Evolutionary conservation across 2,797 vertebrate species (phyloP), one percentile per base, ranked within the genome.

Genomic region (Tarsius wallacei): DNA sequence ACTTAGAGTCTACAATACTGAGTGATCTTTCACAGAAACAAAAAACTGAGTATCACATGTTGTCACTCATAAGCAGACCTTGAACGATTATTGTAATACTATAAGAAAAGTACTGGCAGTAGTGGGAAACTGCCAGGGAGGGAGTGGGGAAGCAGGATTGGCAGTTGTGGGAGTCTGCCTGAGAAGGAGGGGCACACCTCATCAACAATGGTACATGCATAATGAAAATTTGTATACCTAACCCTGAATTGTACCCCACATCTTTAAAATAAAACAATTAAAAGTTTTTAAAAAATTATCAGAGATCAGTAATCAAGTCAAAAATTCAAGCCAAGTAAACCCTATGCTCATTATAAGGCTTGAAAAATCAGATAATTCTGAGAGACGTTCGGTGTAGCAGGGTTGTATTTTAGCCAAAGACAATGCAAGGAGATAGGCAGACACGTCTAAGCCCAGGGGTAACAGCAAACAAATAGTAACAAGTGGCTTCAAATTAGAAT

Each of bases 401-500:
- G 1, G 28, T 47, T 91, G 12, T 47, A 28, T 1, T 51, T 76
- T 14, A 87, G 7, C 12, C 11, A 26, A 12, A 64, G n/a, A 78
- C 10, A 78, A 77, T 11, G 0, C 24, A 57, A 71, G 26, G 3
- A 1, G 26, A n/a, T 73, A 12, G 57, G 4, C 19, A 49, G 10
- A n/a, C 16, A 91, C 7, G 66, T 85, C 61, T 88, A 68, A 71
- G 11, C n/a, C 28, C 36, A 76, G 49, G 94, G 42, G 16, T 51
- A 19, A 66, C 28, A 53, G 19, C 22, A 86, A 49, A 59, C 7
- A 61, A 70, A 11, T 59, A 15, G 21, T n/a, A 61, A 64, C 17
- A 53, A 90, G 55, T 93, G 22, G 5, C 15, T 92, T 81, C 31
- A 89, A 78, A 57, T 81, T 81, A 94, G 53, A 94, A 36, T 14